These are phyloP conservation scores for Lipophrys pholis DNA, from an alignment of 2,113 vertebrate genomes.

Conservation along the genomic window DNA sequence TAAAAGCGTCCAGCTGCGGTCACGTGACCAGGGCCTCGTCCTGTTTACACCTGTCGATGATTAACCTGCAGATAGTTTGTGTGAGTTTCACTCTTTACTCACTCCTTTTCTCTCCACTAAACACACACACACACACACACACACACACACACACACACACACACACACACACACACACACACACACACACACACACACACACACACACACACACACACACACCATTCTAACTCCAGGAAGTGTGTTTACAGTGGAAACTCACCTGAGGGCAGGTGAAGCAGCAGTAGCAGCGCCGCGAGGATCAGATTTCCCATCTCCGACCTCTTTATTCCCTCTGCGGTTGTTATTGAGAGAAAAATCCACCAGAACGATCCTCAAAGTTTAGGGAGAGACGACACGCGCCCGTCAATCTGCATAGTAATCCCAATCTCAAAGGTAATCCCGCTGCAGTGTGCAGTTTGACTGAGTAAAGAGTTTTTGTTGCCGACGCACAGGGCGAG, in stretches of 20 bases:
- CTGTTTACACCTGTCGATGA: conserved; percentile 74
- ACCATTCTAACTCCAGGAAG: too few species aligned
- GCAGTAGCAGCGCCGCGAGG: conserved; percentile 66
- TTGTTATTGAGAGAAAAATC: too few species aligned
- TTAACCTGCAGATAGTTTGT: conserved; percentile 59
- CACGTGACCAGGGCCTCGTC: conserved; percentile 73
- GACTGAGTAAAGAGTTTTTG: too few species aligned
- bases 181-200: too few species aligned
- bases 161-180: too few species aligned
- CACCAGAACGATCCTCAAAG: background rate
- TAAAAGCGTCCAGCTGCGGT: conserved; percentile 2
- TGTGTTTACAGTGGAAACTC: conserved; percentile 46
- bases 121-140: too few species aligned
- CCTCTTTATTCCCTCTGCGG: conserved; percentile 23
- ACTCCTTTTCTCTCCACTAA: too few species aligned
- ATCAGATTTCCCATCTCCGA: conserved; percentile 72
- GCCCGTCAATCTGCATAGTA: conserved; percentile 17
- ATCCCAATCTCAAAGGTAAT: too few species aligned
- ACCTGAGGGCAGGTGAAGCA: conserved; percentile 78
- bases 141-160: too few species aligned
- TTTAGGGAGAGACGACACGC: background rate
- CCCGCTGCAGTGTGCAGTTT: too few species aligned
- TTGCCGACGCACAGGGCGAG: too few species aligned
- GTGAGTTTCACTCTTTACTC: conserved; percentile 18
- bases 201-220: too few species aligned